Evolutionary conservation across 2,113 vertebrate species (phyloP).

Genomic region (Dolichotis patagonum): DNA sequence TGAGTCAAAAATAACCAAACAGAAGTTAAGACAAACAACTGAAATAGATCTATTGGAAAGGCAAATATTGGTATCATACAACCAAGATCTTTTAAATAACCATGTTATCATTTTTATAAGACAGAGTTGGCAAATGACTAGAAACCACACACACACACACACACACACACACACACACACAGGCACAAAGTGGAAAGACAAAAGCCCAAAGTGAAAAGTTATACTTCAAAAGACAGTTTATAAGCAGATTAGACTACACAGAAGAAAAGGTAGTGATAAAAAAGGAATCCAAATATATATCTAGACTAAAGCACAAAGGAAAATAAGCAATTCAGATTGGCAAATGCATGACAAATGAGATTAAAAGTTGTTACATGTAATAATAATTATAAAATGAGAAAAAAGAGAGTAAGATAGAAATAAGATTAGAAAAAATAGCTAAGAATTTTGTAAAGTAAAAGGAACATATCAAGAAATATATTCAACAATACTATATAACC

Average conservation of each 20-base stretch:
- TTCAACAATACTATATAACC: background rate
- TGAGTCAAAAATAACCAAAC: background rate
- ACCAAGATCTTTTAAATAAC: background rate
- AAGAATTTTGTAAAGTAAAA: background rate
- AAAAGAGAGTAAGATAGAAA: background rate
- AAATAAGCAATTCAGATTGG: background rate
- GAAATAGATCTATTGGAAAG: background rate
- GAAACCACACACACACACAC: background rate
- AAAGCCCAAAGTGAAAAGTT: constrained; percentile 15
- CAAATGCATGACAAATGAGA: background rate
- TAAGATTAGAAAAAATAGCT: background rate
- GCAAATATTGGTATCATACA: background rate
- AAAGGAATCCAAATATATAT: background rate
- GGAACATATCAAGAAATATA: background rate
- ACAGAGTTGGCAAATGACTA: background rate
- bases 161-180: background rate
- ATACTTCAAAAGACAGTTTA: background rate
- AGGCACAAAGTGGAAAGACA: background rate
- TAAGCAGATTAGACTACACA: background rate
- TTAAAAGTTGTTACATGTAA: background rate
- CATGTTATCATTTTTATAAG: background rate
- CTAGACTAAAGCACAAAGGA: background rate
- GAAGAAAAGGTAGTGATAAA: background rate
- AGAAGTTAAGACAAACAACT: background rate
- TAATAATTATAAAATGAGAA: background rate